These are phyloP conservation scores for Cephus rjabovi DNA, from an alignment of 2,888 invertebrate genomes.

Conservation along the genomic window DNA sequence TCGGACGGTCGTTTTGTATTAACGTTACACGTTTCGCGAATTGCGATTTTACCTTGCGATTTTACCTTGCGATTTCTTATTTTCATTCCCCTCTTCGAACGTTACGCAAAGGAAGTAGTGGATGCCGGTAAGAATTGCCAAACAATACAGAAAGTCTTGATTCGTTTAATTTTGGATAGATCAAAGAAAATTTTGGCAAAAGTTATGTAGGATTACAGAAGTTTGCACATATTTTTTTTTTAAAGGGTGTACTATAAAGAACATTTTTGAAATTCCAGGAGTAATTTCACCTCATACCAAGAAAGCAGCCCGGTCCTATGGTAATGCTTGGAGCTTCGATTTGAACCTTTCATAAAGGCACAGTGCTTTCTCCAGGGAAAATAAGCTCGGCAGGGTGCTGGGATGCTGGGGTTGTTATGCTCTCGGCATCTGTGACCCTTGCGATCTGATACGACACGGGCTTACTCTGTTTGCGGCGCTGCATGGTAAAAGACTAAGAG, in stretches of 20 bases:
- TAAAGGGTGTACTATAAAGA: background rate
- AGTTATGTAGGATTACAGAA: background rate
- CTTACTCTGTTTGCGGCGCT: slow-evolving; percentile 18
- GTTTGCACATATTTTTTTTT: background rate
- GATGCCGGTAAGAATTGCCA: background rate
- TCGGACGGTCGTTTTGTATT: slow-evolving; percentile 14
- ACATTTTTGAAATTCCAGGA: background rate
- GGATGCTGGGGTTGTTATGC: slow-evolving; percentile 42
- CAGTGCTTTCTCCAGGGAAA: slow-evolving; percentile 33
- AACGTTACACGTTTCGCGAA: slow-evolving; percentile 12
- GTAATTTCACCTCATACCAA: background rate
- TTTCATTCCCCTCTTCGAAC: background rate
- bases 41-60: slow-evolving; percentile 14
- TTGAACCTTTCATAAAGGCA: slow-evolving; percentile 41
- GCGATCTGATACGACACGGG: slow-evolving; percentile 44
- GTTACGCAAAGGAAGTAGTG: background rate
- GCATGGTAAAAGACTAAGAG: slow-evolving; percentile 19
- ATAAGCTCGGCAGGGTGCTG: slow-evolving; percentile 40
- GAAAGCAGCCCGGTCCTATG: background rate
- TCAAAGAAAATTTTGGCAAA: background rate
- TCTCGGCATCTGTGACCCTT: slow-evolving; percentile 50
- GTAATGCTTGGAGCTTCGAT: slow-evolving; percentile 5
- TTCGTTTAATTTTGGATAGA: background rate
- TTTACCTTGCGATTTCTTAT: background rate
- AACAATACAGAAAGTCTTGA: background rate